These are phyloP conservation scores for Lytechinus pictus DNA, from an alignment of 35 echinoderm and acorn worm species.

Conservation along the genomic window DNA sequence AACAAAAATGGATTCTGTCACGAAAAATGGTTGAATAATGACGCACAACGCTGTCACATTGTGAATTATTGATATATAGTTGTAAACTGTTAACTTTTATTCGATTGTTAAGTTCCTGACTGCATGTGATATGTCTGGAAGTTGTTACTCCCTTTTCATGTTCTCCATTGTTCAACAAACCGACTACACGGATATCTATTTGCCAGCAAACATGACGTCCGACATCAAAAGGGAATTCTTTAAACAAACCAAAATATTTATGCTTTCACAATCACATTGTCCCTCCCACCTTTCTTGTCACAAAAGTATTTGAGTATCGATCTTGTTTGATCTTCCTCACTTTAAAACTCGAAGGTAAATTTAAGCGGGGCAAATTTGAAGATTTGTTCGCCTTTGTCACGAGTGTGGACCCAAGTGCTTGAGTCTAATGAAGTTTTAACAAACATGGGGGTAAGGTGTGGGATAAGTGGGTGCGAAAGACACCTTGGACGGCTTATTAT, in stretches of 20 bases:
- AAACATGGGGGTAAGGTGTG: background rate
- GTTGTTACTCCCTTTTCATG: background rate
- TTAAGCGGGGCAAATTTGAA: slow-evolving; percentile 11
- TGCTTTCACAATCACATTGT: background rate
- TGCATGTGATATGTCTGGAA: no score
- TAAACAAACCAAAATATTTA: slow-evolving; percentile 21
- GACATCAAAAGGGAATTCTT: background rate
- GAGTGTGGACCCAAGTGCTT: background rate
- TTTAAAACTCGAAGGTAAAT: slow-evolving; percentile 14
- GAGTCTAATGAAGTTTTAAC: background rate
- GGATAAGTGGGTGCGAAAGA: background rate
- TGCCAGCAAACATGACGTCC: background rate
- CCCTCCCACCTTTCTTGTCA: background rate
- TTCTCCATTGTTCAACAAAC: background rate
- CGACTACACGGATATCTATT: background rate
- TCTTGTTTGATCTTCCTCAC: slow-evolving; percentile 10
- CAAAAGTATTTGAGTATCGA: slow-evolving; percentile 2
- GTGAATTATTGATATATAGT: no score
- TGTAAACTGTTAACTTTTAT: no score
- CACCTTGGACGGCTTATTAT: background rate
- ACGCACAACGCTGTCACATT: no score
- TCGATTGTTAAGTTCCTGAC: no score
- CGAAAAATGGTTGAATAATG: background rate
- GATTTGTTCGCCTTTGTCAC: background rate
- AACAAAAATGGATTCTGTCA: background rate